Percentiles rank a stretch among this genome's conserved stretches.
Conservation (phyloP, 2,888 invertebrate species). For the Phalera bucephala region DNA sequence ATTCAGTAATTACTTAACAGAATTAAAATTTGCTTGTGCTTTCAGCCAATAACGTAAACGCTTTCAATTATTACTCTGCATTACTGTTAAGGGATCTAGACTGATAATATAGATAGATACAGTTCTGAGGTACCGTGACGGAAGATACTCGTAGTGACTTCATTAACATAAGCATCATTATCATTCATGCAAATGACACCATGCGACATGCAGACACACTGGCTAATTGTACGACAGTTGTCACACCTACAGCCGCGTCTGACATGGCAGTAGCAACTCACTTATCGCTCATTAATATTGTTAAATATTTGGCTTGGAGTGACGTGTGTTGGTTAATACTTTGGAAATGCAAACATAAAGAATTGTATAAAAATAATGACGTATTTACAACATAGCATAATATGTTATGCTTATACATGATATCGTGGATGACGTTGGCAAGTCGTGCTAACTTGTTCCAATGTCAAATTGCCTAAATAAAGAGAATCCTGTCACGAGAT, state of each 20-base stretch:
- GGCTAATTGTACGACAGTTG: conserved; percentile 24
- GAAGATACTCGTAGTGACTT: background rate
- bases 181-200: conserved; percentile 6
- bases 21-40: too few species aligned
- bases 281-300: conserved; percentile 16
- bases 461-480: background rate
- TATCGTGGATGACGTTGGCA: background rate
- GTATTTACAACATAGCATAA: too few species aligned
- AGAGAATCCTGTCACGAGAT: background rate
- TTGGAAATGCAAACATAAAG: too few species aligned
- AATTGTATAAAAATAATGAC: too few species aligned
- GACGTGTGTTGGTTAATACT: background rate
- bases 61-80: too few species aligned
- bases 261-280: conserved; percentile 7
- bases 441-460: background rate
- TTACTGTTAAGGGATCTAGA: too few species aligned
- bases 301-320: conserved; percentile 8
- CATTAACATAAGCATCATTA: conserved; percentile 7
- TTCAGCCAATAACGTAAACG: too few species aligned
- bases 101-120: background rate
- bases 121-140: background rate
- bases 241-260: conserved; percentile 29
- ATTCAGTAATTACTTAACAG: too few species aligned
- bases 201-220: conserved; percentile 10
- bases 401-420: too few species aligned